These are phyloP conservation scores for Xiphophorus couchianus DNA, from an alignment of 2,113 vertebrate species.

Conservation along the genomic window DNA sequence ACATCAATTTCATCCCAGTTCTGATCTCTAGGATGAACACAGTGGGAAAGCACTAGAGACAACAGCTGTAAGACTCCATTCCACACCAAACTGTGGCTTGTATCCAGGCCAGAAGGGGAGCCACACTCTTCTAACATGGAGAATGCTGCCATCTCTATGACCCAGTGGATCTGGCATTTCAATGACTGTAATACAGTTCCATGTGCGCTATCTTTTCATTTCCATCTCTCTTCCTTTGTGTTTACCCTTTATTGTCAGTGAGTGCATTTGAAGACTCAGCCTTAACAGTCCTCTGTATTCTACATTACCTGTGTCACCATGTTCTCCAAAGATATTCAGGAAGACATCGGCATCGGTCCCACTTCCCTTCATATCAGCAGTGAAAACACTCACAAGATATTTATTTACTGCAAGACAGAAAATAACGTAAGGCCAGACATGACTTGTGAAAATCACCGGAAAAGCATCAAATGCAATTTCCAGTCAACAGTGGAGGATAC, in stretches of 20 bases:
- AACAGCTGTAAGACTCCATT: too few species aligned
- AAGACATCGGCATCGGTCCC: constrained; percentile 97
- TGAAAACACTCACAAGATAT: constrained; percentile 94
- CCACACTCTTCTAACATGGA: not conserved
- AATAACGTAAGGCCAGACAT: not conserved
- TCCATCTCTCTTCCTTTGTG: not conserved
- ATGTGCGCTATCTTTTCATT: not conserved
- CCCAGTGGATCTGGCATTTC: too few species aligned
- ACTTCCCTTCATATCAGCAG: constrained; percentile 90
- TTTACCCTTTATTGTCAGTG: not conserved
- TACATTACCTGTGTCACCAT: constrained; percentile 91
- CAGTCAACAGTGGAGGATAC: too few species aligned
- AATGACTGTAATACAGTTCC: too few species aligned
- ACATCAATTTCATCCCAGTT: not conserved
- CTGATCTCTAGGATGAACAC: not conserved
- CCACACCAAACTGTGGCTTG: not conserved
- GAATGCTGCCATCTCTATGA: too few species aligned
- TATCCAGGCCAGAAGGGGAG: not conserved
- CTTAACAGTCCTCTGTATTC: not conserved
- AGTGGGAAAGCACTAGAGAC: not conserved
- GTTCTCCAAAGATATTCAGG: constrained; percentile 94
- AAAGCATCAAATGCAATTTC: too few species aligned
- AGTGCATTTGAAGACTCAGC: not conserved
- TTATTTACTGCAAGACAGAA: constrained; percentile 88
- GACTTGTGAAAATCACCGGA: not conserved